Conservation (phyloP, 2,797 vertebrate genomes). For the Mus minutoides region DNA sequence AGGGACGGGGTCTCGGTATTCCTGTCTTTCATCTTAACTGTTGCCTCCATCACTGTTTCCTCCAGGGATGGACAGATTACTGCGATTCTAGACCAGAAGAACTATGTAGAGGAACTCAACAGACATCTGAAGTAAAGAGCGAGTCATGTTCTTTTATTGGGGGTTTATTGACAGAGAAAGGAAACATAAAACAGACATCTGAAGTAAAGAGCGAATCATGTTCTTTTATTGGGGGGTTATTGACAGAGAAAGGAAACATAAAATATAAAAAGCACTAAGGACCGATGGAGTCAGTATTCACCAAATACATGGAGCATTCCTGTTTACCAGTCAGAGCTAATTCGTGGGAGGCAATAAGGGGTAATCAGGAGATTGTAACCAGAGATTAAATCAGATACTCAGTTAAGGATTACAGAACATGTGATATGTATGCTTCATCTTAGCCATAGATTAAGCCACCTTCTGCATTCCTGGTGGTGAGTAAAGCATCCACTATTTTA, state of each 20-base stretch:
- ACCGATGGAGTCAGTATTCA: conserved; percentile 2
- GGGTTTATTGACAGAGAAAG: not conserved
- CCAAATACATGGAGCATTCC: conserved; percentile 1
- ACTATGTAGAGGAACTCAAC: conserved; percentile 99
- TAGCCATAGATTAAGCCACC: not conserved
- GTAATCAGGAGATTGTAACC: conserved; percentile 33
- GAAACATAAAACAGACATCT: conserved; percentile 90
- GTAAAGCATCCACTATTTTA: not conserved
- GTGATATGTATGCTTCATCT: not conserved
- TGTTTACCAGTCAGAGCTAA: not conserved
- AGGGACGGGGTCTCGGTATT: not conserved
- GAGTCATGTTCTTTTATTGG: conserved; percentile 32
- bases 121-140: conserved; percentile 95
- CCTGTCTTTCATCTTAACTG: conserved; percentile 38
- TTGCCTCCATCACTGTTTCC: not conserved
- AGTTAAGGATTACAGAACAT: not conserved
- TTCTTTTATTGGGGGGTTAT: conserved; percentile 22
- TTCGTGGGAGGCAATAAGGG: not conserved
- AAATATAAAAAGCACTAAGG: not conserved
- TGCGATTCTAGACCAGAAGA: conserved; percentile 99
- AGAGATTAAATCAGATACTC: not conserved
- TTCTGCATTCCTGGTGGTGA: not conserved
- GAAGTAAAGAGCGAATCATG: conserved; percentile 88
- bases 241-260: not conserved
- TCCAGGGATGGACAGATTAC: conserved; percentile 97